Conservation (phyloP, 1,140 invertebrate species). For the Euwallacea fornicatus region DNA sequence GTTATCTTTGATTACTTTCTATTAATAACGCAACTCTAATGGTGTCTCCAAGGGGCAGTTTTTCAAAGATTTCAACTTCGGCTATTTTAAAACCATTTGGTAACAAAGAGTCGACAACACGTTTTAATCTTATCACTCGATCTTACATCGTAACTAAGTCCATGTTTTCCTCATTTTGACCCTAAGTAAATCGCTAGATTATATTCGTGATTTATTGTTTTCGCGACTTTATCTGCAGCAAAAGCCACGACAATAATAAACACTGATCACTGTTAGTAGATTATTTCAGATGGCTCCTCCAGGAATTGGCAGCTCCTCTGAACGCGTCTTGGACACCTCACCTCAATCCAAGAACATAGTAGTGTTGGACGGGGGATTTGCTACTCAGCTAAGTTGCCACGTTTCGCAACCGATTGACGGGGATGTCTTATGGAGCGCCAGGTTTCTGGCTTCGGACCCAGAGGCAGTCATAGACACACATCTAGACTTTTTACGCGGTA, state of each 20-base stretch:
- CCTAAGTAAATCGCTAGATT: too few relatives aligned
- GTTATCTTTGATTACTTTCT: too few relatives aligned
- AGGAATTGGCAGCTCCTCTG: constrained; percentile 41
- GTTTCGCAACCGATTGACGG: constrained; percentile 69
- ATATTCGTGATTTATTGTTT: too few relatives aligned
- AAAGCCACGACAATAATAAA: not conserved
- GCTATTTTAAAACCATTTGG: too few relatives aligned
- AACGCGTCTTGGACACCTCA: constrained; percentile 7
- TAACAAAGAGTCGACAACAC: too few relatives aligned
- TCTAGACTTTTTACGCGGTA: constrained; percentile 71
- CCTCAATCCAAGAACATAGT: constrained; percentile 49
- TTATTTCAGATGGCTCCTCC: constrained; percentile 41
- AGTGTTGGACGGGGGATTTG: constrained; percentile 78
- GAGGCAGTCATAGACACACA: constrained; percentile 74
- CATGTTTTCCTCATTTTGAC: too few relatives aligned
- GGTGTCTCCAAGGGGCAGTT: too few relatives aligned
- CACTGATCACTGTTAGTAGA: too few relatives aligned
- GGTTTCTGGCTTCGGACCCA: constrained; percentile 71
- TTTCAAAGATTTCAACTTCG: too few relatives aligned
- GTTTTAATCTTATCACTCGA: too few relatives aligned
- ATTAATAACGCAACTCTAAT: too few relatives aligned
- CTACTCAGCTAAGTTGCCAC: constrained; percentile 72
- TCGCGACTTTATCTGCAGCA: not conserved
- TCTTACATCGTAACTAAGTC: too few relatives aligned
- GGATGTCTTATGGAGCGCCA: constrained; percentile 80